Base-by-base conservation (phyloP, 2,888 invertebrate genomes). In the Nebria salina region DNA sequence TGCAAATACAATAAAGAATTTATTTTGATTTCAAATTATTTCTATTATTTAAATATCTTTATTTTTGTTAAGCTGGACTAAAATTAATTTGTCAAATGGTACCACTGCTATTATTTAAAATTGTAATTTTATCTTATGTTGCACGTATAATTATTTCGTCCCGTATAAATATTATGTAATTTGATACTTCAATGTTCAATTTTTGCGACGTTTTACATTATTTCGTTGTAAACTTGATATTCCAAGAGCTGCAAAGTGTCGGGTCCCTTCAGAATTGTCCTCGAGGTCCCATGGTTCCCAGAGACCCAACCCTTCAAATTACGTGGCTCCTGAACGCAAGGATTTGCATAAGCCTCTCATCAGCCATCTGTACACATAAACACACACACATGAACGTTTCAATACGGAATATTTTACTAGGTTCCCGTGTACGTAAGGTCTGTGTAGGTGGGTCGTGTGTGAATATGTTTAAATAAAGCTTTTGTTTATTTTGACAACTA, bases 271-370 rank as follows among this genome's bases (percentile, higher is more conserved):
- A 41, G 77, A 65, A 72, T 72, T 70, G 76, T 64, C 41, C 76
- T 68, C 68, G 15, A 15, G 72, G n/a, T 64, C 72, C 54, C 3
- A 72, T 77, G 65, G 34, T n/a, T 65, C 77, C 77, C 9, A 26
- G 74, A 75, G 74, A 25, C 20, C 7, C 74, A 66, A 65, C 79
- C 79, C 79, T 79, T 75, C 72, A 75, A 80, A 80, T 80, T 80
- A 80, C 64, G 64, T 65, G 75, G 70, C 75, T 70, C 43, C 42
- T 54, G 73, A 73, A 43, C 26, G 73, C 9, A 70, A 54, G 80
- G 80, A 80, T 80, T 75, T 80, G 72, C 80, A 72, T 80, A 80
- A 80, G 80, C 80, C 72, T 68, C 80, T 80, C 80, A 80, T 80
- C 80, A 80, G 42, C 75, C 80, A 80, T 43, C 68, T 75, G 80